Evolutionary conservation across 2,797 vertebrate genomes (phyloP), one percentile per base, ranked within the genome.

Genomic region (Alauda arvensis): DNA sequence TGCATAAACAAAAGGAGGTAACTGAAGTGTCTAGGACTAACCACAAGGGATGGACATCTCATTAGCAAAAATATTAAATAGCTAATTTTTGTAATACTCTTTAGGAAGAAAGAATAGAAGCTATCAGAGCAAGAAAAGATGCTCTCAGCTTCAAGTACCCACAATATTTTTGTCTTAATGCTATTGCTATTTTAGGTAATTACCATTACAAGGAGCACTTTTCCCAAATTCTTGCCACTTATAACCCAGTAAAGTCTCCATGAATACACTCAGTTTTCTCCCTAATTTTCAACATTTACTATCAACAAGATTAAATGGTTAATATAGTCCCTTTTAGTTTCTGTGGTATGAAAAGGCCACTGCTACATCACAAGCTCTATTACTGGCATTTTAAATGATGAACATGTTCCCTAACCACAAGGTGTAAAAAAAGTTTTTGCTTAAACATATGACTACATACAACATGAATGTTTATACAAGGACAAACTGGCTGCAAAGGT

Each of bases 401-500:
- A 86, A 78, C 65, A 89, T 29, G 62, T 88, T 84, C 68, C 55
- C 51, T 59, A 86, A 84, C 59, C 62, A 79, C 55, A 68, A 62
- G 15, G 24, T 45, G 29, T 69, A 77, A 81, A 87, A 7, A 83
- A 70, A 85, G 60, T 10, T 60, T 69, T 81, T 76, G 40, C 63
- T 83, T 77, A 89, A 89, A 85, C 34, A 17, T 29, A 63, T 33
- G 63, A 89, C 76, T 77, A 65, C 81, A 85, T 84, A 76, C 51
- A 65, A 61, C 26, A 71, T 20, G 57, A 93, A 74, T 83, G 67
- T 87, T 87, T 85, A 87, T 21, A 74, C 28, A 87, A 82, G 57
- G 92, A 68, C 28, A 69, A 89, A 89, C 55, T 82, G 71, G 65
- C 77, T 82, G 83, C 43, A 70, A 72, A 93, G 43, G 31, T 53